Evolutionary conservation across 2,888 invertebrate species (phyloP).

Genomic region (Lasius fuliginosus): DNA sequence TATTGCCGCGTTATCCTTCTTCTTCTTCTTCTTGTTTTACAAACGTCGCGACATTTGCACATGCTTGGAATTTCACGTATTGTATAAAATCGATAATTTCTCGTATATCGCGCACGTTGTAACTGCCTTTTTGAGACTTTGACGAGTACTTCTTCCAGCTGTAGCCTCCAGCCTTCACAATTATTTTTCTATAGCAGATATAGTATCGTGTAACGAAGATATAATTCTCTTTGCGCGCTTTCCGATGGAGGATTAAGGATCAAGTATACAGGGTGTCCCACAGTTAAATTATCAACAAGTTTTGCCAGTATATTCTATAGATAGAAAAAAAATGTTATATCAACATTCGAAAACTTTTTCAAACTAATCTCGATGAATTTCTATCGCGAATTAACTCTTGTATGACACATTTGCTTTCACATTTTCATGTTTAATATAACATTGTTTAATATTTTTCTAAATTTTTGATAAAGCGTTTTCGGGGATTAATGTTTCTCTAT

Average conservation of each 20-base stretch:
- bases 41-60: conserved; percentile 7
- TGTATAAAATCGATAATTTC: neutral
- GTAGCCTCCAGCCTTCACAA: conserved; percentile 41
- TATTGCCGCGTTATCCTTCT: conserved; percentile 66
- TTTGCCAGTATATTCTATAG: neutral
- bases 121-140: conserved; percentile 47
- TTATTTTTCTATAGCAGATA: conserved; percentile 37
- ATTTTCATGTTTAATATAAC: neutral
- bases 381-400: neutral
- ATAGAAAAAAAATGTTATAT: neutral
- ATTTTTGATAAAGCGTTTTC: neutral
- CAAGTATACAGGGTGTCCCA: conserved; percentile 21
- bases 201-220: conserved; percentile 48
- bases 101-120: conserved; percentile 31
- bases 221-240: conserved; percentile 65
- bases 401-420: neutral
- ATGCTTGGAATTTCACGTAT: neutral
- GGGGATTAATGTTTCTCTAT: no score
- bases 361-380: neutral
- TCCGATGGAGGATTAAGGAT: conserved; percentile 42
- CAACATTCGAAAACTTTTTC: neutral
- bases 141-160: conserved; percentile 55
- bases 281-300: neutral
- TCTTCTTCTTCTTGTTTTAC: conserved; percentile 52
- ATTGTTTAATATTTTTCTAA: neutral